These are phyloP conservation scores for Eupithecia subfuscata DNA, from an alignment of 2,888 invertebrate genomes.

Conservation along the genomic window DNA sequence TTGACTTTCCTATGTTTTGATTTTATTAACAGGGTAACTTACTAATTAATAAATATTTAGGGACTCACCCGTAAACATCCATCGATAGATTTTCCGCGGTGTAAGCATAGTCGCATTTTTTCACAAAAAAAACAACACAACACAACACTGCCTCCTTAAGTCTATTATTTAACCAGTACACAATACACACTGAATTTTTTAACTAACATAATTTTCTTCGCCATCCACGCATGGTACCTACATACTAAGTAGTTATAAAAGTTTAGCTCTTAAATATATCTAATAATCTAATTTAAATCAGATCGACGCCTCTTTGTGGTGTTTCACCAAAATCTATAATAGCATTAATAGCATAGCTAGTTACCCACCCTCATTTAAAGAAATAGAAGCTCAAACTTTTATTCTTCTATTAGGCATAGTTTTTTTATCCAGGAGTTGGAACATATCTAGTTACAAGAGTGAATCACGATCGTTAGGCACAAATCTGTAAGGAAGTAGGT, in stretches of 20 bases:
- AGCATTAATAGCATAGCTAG: no score
- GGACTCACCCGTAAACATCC: background rate
- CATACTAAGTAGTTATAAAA: background rate
- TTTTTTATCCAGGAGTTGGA: no score
- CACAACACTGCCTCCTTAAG: background rate
- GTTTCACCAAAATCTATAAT: background rate
- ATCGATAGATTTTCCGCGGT: background rate
- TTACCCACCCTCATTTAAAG: no score
- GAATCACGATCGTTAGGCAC: no score
- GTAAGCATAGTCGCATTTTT: background rate
- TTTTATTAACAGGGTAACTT: background rate
- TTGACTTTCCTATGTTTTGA: no score
- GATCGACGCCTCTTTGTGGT: no score
- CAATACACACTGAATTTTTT: background rate
- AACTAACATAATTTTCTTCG: background rate
- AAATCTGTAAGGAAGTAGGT: no score
- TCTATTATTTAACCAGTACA: background rate
- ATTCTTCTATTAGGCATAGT: no score
- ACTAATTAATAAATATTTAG: background rate
- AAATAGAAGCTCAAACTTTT: no score
- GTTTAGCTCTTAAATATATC: background rate
- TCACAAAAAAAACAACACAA: background rate
- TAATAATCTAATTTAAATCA: no score
- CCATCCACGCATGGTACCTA: background rate
- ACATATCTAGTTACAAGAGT: no score